Percentiles rank a stretch among this genome's conserved stretches.
Conservation (phyloP, 1,140 invertebrate genomes). For the Eubasilissa regina region DNA sequence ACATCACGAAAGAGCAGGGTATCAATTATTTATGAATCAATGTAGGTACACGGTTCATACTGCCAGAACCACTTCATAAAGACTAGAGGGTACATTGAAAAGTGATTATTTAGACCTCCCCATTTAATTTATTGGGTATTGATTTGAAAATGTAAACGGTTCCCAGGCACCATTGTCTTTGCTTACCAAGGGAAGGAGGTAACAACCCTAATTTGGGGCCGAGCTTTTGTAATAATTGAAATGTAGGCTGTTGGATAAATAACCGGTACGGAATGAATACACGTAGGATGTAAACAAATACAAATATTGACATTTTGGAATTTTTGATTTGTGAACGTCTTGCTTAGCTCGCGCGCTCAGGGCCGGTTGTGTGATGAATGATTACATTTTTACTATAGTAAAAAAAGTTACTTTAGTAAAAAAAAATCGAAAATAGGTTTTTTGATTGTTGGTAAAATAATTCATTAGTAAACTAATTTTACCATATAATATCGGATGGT, state of each 20-base stretch:
- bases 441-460: too few relatives aligned
- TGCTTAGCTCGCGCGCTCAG: too few relatives aligned
- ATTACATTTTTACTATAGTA: too few relatives aligned
- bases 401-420: too few relatives aligned
- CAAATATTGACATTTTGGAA: too few relatives aligned
- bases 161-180: slow-evolving; percentile 2
- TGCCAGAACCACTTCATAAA: background rate
- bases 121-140: slow-evolving; percentile 32
- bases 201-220: slow-evolving; percentile 22
- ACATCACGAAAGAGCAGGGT: slow-evolving; percentile 20
- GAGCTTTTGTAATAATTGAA: background rate
- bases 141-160: slow-evolving; percentile 13
- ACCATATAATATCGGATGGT: too few relatives aligned
- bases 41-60: background rate
- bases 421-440: too few relatives aligned
- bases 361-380: too few relatives aligned
- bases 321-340: too few relatives aligned
- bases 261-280: background rate
- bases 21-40: slow-evolving; percentile 31
- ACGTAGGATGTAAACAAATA: too few relatives aligned
- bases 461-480: too few relatives aligned
- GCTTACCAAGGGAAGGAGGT: slow-evolving; percentile 7
- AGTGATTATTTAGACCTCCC: slow-evolving; percentile 11
- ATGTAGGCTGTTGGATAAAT: background rate
- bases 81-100: background rate